Evolutionary conservation across 23 tunicate species (phyloP), one percentile per base, ranked within the genome.

Genomic region (Ascidia mentula): DNA sequence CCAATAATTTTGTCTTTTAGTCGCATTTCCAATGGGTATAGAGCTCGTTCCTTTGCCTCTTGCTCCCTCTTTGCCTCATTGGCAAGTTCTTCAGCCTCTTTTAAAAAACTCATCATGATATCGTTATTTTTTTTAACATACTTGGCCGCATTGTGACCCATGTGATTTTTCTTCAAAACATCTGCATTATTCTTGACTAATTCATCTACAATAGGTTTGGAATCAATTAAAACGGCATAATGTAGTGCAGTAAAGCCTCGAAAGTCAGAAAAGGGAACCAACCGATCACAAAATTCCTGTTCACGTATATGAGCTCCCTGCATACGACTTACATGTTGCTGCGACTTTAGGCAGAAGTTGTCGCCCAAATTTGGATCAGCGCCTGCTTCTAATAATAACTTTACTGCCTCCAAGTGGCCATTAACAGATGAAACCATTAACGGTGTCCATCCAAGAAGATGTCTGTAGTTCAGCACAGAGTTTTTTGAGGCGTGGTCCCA

Each of bases 381-480:
- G 0, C 99, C 99, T 17, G 89, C 87, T 13, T 73, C 77, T 34
- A 95, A 40, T 76, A 95, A 59, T 18, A 34, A 31, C 38, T 86
- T 35, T 8, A 86, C 73, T 20, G 75, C 38, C 22, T 65, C 72
- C 18, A 20, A 39, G 22, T 86, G 35, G 0, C 91, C 95, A 60
- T 59, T 59, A 12, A 90, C 45, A 6, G 99, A 79, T 8, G 99
- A 91, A 28, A 79, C 84, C 92, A 89, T 89, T 4, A 95, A 45
- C 5, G 99, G 85, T 40, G 99, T 95, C 99, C 99, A 95, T 0
- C 99, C 99, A 37, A 91, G 75, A 6, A 28, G 40, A 75, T 95
- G 99, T 18, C 88, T 69, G 38, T 74, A 33, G 46, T 88, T 88
- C 35, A 91, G 38, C 32, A 91, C 81, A 46, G 84, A 79, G 24